These are phyloP conservation scores for Pocillopora meandrina DNA, from an alignment of 92 coral and sea anemone genomes.

Conservation along the genomic window DNA sequence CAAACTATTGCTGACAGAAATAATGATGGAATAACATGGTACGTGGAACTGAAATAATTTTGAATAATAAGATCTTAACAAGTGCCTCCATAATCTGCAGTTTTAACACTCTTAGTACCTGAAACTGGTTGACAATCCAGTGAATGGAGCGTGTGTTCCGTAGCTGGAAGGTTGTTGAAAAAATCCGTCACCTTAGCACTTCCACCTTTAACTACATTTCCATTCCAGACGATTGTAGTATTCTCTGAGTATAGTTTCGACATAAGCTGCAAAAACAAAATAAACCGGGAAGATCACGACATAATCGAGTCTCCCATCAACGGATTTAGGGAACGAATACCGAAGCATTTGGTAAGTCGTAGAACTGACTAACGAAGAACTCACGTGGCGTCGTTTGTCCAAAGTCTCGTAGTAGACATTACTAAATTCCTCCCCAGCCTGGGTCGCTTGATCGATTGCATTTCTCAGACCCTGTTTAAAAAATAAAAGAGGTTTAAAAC, in stretches of 20 bases:
- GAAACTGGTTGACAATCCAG: constrained; percentile 98
- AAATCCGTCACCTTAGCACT: constrained; percentile 82
- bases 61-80: too few relatives aligned
- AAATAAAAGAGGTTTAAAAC: not conserved
- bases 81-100: not conserved
- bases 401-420: constrained; percentile 91
- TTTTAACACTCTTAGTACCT: constrained; percentile 55
- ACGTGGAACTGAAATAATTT: too few relatives aligned
- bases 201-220: constrained; percentile 84
- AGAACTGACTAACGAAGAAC: not conserved
- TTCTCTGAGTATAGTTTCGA: constrained; percentile 84
- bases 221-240: constrained; percentile 95
- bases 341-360: not conserved
- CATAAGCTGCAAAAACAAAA: constrained; percentile 62
- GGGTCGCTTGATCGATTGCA: constrained; percentile 87
- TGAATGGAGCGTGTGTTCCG: constrained; percentile 81
- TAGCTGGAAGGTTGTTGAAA: constrained; percentile 82
- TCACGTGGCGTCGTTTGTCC: constrained; percentile 97
- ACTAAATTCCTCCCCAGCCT: constrained; percentile 91
- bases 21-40: too few relatives aligned
- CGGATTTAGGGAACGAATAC: not conserved
- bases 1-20: too few relatives aligned
- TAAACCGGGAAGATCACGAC: not conserved
- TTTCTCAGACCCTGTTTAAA: constrained; percentile 61
- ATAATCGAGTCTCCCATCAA: too few relatives aligned